Conservation (phyloP, 2,797 vertebrate species). For the Trichosurus vulpecula region DNA sequence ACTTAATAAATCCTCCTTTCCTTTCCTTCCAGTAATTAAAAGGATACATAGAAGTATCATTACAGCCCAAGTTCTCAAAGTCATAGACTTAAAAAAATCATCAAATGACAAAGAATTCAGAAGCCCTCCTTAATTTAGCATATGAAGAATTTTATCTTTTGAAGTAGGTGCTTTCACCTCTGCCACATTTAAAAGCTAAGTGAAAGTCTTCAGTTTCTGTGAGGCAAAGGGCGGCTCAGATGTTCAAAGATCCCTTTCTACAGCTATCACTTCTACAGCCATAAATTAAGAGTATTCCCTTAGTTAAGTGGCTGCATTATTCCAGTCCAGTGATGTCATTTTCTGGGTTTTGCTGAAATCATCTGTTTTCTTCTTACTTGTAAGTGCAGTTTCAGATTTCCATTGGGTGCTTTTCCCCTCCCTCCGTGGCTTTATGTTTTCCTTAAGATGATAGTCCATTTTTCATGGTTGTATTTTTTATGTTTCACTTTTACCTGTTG, state of each 20-base stretch:
- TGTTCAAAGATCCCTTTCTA: background rate
- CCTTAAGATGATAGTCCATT: conserved; percentile 22
- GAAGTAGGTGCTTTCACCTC: background rate
- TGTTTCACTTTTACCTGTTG: background rate
- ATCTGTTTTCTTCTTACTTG: background rate
- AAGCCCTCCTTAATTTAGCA: background rate
- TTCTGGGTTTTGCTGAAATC: background rate
- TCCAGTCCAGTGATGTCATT: background rate
- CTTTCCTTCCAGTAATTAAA: background rate
- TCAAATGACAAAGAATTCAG: background rate
- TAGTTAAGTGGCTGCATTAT: background rate
- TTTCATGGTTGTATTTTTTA: conserved; percentile 11
- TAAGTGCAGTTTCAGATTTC: background rate
- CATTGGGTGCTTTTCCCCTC: background rate
- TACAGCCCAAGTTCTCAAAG: background rate
- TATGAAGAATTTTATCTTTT: background rate
- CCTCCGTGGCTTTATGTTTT: background rate
- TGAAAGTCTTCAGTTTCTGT: background rate
- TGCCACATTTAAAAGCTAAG: background rate
- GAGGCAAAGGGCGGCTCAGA: background rate
- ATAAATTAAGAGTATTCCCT: background rate
- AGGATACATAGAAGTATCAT: background rate
- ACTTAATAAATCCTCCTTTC: background rate
- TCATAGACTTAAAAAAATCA: background rate
- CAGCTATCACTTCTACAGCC: background rate